phyloP scores from a whole-genome alignment of 2,113 vertebrate genomes.

The Elephas maximus region DNA sequence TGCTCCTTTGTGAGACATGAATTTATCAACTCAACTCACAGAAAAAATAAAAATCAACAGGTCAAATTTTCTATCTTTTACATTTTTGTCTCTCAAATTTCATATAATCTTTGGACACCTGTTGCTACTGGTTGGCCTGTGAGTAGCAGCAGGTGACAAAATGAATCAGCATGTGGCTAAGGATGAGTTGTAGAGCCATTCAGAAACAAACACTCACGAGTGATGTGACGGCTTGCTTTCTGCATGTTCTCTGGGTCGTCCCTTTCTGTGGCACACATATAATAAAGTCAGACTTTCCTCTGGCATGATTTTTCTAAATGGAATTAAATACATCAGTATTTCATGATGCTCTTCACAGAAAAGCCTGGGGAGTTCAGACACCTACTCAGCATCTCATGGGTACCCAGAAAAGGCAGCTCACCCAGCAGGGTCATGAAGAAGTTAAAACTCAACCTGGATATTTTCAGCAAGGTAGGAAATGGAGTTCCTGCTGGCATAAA shows the following conservation, averaged over 20 bases:
- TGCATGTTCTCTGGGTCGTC: too few relatives aligned
- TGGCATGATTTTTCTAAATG: background rate
- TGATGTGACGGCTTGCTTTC: background rate
- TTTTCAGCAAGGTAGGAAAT: background rate
- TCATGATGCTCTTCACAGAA: background rate
- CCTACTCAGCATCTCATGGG: background rate
- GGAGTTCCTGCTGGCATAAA: too few relatives aligned
- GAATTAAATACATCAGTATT: background rate
- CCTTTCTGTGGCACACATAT: too few relatives aligned
- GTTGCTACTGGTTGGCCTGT: background rate
- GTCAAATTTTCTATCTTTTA: background rate
- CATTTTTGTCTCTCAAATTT: background rate
- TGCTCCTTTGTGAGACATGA: background rate
- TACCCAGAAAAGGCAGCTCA: background rate
- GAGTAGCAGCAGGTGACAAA: background rate
- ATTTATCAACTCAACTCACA: background rate
- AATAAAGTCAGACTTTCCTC: background rate
- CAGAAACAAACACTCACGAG: background rate
- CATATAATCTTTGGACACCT: background rate
- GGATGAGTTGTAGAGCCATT: rapidly evolving
- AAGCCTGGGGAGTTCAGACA: rapidly evolving
- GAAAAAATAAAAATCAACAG: background rate
- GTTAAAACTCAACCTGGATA: background rate
- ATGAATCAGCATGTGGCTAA: background rate
- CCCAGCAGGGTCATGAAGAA: background rate